Evolutionary conservation across 2,888 invertebrate species (phyloP).

Genomic region (Myopa testacea): DNA sequence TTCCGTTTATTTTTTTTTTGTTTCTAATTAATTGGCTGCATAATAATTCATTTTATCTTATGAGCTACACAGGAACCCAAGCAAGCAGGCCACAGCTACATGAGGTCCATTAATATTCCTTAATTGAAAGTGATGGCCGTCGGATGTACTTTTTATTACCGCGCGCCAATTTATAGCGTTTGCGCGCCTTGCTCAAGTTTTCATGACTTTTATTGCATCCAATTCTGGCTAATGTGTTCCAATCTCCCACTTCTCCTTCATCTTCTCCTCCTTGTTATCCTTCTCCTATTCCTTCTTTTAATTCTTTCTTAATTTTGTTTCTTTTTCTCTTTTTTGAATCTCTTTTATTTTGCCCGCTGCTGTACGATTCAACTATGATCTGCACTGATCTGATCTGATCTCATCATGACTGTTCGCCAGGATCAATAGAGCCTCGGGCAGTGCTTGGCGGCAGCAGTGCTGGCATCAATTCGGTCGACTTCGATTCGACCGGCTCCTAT

Average conservation of each 20-base stretch:
- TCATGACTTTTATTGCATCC: not conserved
- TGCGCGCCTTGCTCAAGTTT: not conserved
- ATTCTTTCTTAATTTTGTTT: not conserved
- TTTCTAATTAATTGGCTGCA: slow-evolving; percentile 12
- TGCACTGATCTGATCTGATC: not conserved
- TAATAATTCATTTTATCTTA: slow-evolving; percentile 10
- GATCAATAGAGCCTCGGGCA: slow-evolving; percentile 79
- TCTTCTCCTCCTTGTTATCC: not conserved
- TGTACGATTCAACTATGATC: not conserved
- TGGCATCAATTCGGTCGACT: slow-evolving; percentile 95
- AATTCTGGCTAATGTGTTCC: slow-evolving; percentile 1
- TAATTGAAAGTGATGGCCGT: slow-evolving; percentile 35
- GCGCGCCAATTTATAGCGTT: slow-evolving; percentile 22
- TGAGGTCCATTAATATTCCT: slow-evolving; percentile 27
- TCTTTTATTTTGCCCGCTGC: slow-evolving; percentile 30
- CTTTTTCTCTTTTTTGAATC: not conserved
- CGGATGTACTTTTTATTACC: slow-evolving; percentile 31
- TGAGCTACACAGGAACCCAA: not conserved
- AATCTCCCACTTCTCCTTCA: not conserved
- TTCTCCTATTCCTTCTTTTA: not conserved
- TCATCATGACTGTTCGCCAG: slow-evolving; percentile 67
- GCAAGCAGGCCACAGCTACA: slow-evolving; percentile 3
- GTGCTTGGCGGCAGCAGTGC: slow-evolving; percentile 93
- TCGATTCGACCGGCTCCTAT: slow-evolving; percentile 88
- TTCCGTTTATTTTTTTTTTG: not conserved